A percentile compares a stretch with the other conserved stretches of the same genome.
phyloP scores from a whole-genome alignment of 2,113 vertebrate genomes.

The Anolis carolinensis region DNA sequence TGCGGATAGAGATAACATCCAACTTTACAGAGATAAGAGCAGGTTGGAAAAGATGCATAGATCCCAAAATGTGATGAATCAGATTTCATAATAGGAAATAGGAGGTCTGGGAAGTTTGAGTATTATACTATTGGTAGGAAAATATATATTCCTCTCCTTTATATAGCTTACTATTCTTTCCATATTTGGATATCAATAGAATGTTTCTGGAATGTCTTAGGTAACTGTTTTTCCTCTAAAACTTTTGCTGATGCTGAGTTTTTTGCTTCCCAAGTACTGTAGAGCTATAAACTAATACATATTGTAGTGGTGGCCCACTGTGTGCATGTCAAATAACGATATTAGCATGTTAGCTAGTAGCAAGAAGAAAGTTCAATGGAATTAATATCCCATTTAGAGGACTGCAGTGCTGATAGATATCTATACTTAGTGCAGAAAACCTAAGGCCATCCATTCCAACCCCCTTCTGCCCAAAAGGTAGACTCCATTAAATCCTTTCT shows the following conservation, averaged over 20 bases:
- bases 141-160: background rate
- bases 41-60: background rate
- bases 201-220: background rate
- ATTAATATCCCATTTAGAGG: background rate
- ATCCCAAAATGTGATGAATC: background rate
- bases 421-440: background rate
- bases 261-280: background rate
- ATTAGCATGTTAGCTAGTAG: too few relatives aligned
- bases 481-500: too few relatives aligned
- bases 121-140: background rate
- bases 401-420: background rate
- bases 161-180: background rate
- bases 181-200: background rate
- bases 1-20: background rate
- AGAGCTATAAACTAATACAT: background rate
- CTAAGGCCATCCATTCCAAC: too few relatives aligned
- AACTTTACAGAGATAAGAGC: background rate
- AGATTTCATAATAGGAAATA: background rate
- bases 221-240: background rate
- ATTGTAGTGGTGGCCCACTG: background rate
- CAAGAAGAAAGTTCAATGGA: background rate
- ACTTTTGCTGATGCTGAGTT: background rate
- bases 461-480: too few relatives aligned
- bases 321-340: background rate
- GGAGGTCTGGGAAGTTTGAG: background rate